These are phyloP conservation scores for Cyphomyrus plagiostoma DNA, from an alignment of 2,113 vertebrate genomes.

Conservation along the genomic window DNA sequence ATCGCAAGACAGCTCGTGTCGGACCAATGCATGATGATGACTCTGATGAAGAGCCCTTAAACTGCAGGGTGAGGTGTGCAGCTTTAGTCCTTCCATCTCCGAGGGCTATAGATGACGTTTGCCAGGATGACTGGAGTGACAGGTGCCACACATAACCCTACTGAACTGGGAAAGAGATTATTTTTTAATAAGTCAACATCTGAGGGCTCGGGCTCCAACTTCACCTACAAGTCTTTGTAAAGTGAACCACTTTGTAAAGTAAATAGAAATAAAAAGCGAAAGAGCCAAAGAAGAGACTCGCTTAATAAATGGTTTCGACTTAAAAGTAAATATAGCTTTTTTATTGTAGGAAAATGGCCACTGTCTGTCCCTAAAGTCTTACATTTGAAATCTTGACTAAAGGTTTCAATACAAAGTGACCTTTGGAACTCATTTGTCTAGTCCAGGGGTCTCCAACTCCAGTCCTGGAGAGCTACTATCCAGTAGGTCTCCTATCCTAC, in stretches of 20 bases:
- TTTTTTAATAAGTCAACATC: constrained; percentile 22
- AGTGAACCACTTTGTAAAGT: constrained; percentile 24
- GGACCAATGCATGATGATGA: constrained; percentile 1
- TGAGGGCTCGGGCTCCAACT: constrained; percentile 8
- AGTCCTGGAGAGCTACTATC: too few species aligned
- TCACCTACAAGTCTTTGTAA: constrained; percentile 19
- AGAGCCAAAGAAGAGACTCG: background rate
- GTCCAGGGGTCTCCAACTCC: too few species aligned
- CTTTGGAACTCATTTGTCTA: background rate
- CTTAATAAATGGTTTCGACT: background rate
- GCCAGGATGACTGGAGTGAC: background rate
- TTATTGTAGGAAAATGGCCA: background rate
- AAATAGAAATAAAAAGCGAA: constrained; percentile 18
- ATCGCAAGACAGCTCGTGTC: background rate
- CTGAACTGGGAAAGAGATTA: constrained; percentile 20
- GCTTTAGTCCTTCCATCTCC: background rate
- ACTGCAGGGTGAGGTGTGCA: background rate
- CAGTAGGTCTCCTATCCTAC: too few species aligned
- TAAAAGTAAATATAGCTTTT: constrained; percentile 3
- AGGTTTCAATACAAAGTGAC: background rate
- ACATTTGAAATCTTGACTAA: background rate
- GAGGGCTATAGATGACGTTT: background rate
- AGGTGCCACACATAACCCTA: background rate
- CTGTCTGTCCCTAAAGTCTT: background rate
- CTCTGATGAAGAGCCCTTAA: background rate